A percentile compares a stretch with the other conserved stretches of the same genome.
phyloP scores from a whole-genome alignment of 1,140 invertebrate species.

The Neodiprion lecontei region DNA sequence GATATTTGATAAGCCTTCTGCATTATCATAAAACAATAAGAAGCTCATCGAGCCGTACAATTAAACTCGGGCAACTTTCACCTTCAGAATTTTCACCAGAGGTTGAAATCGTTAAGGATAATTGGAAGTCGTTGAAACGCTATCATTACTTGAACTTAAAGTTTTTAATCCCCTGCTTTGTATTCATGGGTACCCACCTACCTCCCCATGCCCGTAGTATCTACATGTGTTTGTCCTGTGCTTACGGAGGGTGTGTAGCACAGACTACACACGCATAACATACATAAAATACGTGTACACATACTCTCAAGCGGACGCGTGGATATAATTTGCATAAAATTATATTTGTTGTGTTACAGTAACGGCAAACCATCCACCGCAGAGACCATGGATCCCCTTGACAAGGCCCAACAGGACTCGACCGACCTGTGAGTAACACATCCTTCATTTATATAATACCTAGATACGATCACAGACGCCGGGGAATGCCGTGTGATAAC shows the following conservation, averaged over 20 bases:
- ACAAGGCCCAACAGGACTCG: constrained; percentile 84
- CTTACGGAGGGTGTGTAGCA: too few species aligned
- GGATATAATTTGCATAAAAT: constrained; percentile 15
- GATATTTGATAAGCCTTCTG: too few species aligned
- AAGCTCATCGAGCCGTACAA: background rate
- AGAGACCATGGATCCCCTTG: constrained; percentile 92
- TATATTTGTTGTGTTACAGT: constrained; percentile 75
- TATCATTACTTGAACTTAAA: background rate
- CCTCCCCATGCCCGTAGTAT: background rate
- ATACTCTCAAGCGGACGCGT: background rate
- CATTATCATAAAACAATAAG: background rate
- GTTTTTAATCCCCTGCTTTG: background rate
- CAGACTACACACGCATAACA: too few species aligned
- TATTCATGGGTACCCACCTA: background rate
- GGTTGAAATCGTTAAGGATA: background rate
- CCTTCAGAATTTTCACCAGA: background rate
- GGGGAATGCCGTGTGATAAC: too few species aligned
- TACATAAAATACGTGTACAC: background rate
- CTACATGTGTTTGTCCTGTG: background rate
- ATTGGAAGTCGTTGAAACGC: background rate
- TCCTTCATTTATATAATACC: background rate
- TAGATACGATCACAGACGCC: too few species aligned
- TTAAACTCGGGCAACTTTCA: background rate
- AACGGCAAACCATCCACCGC: constrained; percentile 84
- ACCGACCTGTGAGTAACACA: constrained; percentile 81